Evolutionary conservation across 2,888 invertebrate species (phyloP), one percentile per base, ranked within the genome.

Genomic region (Chelonus formosanus): DNA sequence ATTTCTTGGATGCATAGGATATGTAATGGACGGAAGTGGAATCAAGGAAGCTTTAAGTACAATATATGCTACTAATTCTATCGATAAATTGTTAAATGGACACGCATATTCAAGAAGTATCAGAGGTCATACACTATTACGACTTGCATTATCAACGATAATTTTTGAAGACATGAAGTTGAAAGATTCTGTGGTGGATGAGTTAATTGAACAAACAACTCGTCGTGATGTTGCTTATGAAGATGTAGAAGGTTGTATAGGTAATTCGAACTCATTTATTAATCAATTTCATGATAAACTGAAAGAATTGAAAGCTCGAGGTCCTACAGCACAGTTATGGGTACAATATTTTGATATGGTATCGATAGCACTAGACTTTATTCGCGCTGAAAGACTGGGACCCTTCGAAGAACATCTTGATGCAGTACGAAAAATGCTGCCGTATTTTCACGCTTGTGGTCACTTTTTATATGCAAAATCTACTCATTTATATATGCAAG

Each of bases 21-120:
- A 76, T 66, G 78, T 84, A 65, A 84, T 84, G 83, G 67, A 72
- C 57, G 81, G 82, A 66, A 84, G 82, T 68, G 84, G 84, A 5
- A 40, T 84, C 7, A 78, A 79, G 70, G 80, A 84, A 69, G 63
- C 71, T 5, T 64, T 78, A 2, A 10, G 60, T 44, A 10, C 32
- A 4, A 76, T 79, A 60, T 82, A 78, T 71, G 80, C 79, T 20
- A 40, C 67, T 6, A 67, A 65, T 31, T 71, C 74, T 2, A 67
- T 72, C 4, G 74, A 75, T 1, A 74, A 76, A 70, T 62, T 70
- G 63, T 32, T 70, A 3, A 35, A 34, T 6, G 65, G 67, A n/a
- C 63, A 65, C 40, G 65, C 63, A 7, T 70, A 56, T 45, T 63
- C 59, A 3, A 53, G 65, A 61, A 50, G 55, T 8, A 32, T 69